Evolutionary conservation across 2,888 invertebrate genomes (phyloP).

Genomic region (Melieria omissa): DNA sequence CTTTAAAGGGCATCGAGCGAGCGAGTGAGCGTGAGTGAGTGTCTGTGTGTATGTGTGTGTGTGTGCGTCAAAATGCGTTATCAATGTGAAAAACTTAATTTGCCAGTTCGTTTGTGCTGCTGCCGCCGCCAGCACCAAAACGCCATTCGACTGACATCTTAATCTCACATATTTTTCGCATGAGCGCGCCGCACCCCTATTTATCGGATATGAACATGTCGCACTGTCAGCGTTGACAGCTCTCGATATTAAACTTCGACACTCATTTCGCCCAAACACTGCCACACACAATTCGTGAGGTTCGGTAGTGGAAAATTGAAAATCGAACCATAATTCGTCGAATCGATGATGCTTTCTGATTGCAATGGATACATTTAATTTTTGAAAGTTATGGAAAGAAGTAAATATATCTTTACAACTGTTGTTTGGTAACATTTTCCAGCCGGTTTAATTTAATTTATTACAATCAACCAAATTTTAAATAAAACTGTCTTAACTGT

Average conservation of each 20-base stretch:
- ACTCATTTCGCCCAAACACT: conserved; percentile 1
- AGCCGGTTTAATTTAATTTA: too few species aligned
- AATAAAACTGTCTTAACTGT: too few species aligned
- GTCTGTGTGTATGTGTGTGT: conserved; percentile 22
- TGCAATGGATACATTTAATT: too few species aligned
- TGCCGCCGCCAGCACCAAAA: conserved; percentile 20
- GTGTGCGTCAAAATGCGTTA: conserved; percentile 29
- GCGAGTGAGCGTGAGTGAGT: not conserved
- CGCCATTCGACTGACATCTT: conserved; percentile 55
- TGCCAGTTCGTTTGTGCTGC: conserved; percentile 32
- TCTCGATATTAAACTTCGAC: conserved; percentile 50
- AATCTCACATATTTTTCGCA: conserved; percentile 60
- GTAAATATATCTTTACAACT: too few species aligned
- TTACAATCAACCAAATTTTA: too few species aligned
- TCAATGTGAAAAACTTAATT: conserved; percentile 33
- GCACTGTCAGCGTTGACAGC: conserved; percentile 57
- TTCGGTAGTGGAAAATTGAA: conserved; percentile 24
- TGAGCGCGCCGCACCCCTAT: conserved; percentile 45
- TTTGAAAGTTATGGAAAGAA: too few species aligned
- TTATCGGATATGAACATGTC: conserved; percentile 36
- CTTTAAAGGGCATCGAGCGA: not conserved
- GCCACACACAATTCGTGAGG: not conserved
- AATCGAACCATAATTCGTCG: conserved; percentile 8
- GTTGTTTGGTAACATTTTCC: too few species aligned
- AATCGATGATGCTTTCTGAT: too few species aligned